Evolutionary conservation across 2,888 invertebrate species (phyloP), one percentile per base, ranked within the genome.

Genomic region (Lasioglossum lativentre): DNA sequence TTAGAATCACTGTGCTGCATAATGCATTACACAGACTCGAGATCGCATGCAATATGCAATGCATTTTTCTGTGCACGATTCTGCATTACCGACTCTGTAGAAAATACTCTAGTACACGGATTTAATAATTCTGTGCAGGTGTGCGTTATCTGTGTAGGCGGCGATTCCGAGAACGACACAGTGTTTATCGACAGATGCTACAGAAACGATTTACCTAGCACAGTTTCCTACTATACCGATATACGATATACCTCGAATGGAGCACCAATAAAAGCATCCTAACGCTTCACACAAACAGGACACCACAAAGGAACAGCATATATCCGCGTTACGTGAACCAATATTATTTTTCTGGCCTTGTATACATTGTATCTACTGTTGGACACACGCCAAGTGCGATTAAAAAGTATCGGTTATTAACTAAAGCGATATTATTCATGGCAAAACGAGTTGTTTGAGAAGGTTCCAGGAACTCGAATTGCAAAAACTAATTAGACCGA

Each of bases 151-250:
- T 12, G n/a, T 40, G n/a, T 40, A n/a, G 2, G 38, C 38, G 40
- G 38, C 40, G n/a, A 68, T 38, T 70, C n/a, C n/a, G 12, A 12
- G 70, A 70, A 70, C 40, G 23, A 40, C 70, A n/a, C 5, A 23
- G 38, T 12, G 63, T 14, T 80, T 78, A 78, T 78, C 73, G n/a
- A 30, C 78, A 1, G 79, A 59, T 5, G 78, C 12, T 75, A 63
- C n/a, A 34, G 0, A 23, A 19, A 16, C 42, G 38, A 19, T 42
- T 63, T 75, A 81, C 34, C 56, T 40, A 12, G 3, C 1, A 30
- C 3, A 71, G 75, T 38, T 83, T 10, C 16, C 85, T 78, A 66
- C 80, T 66, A 23, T 83, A 74, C 71, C 83, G 74, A 78, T 72
- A 5, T 52, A 56, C 72, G 78, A 72, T 86, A 86, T 34, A 8